Evolutionary conservation across 2,113 vertebrate species (phyloP), one percentile per base, ranked within the genome.

Genomic region (Datnioides undecimradiatus): DNA sequence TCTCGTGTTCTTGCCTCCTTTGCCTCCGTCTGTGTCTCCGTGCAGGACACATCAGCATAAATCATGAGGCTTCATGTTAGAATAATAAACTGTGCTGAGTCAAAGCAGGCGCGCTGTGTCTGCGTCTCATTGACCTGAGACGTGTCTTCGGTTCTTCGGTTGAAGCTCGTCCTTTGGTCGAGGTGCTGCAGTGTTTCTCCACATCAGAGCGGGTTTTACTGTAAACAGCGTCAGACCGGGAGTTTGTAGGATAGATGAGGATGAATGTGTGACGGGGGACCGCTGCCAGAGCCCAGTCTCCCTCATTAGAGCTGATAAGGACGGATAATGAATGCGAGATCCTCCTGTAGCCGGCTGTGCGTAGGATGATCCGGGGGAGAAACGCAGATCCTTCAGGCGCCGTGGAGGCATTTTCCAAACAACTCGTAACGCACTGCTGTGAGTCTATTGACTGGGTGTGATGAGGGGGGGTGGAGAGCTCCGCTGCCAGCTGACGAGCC

Each of bases 271-370:
- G 70, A 55, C 45, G 48, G 23, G 68, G 70, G 58, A 51, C 51
- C 1, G 65, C 70, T 66, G 75, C 79, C 70, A 45, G 70, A 71
- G 52, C 11, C 0, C 21, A 43, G 66, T 52, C 52, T 46, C 80
- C 63, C 76, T 83, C 76, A 72, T 83, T 80, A 86, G 48, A 83
- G 76, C 75, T 46, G 80, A 79, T 79, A 66, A 74, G 60, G 68
- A 57, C 7, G 75, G 79, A 62, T 79, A 76, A 86, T 45, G 71
- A 51, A 79, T 62, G 80, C 52, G 76, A 80, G 72, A 67, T 73
- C 69, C 67, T 78, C 75, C 45, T 29, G 57, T 48, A 33, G 46
- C 55, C 21, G 27, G 3, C 66, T 29, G 72, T 36, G 73, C 48
- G 51, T 55, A 75, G 75, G 79, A 60, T 12, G 76, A 41, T 79